Evolutionary conservation across 2,113 vertebrate genomes (phyloP).

Genomic region (Balaenoptera acutorostrata): DNA sequence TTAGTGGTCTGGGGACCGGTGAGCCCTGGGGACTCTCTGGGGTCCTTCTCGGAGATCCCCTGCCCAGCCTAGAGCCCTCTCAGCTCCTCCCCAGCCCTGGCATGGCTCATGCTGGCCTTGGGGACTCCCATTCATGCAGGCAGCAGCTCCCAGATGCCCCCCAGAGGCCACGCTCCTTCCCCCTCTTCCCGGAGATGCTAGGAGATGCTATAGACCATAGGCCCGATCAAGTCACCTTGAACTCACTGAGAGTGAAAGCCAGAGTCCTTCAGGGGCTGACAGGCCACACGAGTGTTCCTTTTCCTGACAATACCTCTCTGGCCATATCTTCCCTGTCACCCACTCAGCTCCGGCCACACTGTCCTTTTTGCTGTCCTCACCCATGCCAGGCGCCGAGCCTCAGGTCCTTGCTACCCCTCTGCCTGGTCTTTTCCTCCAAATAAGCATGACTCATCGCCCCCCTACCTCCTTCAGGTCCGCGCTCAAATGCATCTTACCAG

Average conservation of each 20-base stretch:
- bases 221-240: neutral
- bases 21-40: neutral
- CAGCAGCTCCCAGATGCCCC: neutral
- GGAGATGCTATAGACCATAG: neutral
- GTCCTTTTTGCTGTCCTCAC: neutral
- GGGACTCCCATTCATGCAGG: neutral
- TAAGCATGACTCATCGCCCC: neutral
- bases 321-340: neutral
- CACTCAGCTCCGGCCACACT: accelerated
- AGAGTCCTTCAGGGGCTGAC: neutral
- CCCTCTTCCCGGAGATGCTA: neutral
- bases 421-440: neutral
- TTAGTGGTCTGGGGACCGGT: neutral
- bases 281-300: neutral
- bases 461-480: neutral
- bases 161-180: neutral
- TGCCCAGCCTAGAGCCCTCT: neutral
- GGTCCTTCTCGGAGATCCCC: neutral
- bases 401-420: neutral
- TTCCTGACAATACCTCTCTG: neutral
- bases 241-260: neutral
- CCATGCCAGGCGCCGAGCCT: neutral
- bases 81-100: neutral
- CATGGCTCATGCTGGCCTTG: neutral
- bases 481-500: neutral